These are phyloP conservation scores for Isaurus tuberculatus DNA, from an alignment of 92 coral and sea anemone genomes.

Conservation along the genomic window DNA sequence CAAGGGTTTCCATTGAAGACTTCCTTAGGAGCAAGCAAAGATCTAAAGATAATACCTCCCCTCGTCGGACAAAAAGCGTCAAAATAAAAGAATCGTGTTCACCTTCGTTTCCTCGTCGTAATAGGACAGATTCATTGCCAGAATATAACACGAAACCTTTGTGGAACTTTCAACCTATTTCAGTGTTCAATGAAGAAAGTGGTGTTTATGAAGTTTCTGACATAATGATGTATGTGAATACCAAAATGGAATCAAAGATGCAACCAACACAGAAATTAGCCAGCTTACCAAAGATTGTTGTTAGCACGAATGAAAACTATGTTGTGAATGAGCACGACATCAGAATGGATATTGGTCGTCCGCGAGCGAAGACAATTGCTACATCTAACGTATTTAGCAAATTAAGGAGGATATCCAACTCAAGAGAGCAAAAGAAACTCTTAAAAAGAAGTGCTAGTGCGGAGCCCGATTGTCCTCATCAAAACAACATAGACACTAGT, in stretches of 20 bases:
- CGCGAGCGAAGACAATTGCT: slow-evolving; percentile 20
- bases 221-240: background rate
- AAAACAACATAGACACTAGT: background rate
- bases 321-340: background rate
- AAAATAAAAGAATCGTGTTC: background rate
- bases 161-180: background rate
- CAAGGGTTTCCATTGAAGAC: slow-evolving; percentile 71
- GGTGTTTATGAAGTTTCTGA: background rate
- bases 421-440: background rate
- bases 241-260: background rate
- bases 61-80: slow-evolving; percentile 16
- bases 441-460: slow-evolving; percentile 5
- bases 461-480: background rate
- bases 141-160: background rate
- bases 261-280: background rate
- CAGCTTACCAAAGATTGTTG: slow-evolving; percentile 17
- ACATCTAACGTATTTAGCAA: slow-evolving; percentile 7
- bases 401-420: background rate
- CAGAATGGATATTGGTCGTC: background rate
- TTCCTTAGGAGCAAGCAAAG: slow-evolving; percentile 59
- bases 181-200: slow-evolving; percentile 16
- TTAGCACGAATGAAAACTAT: slow-evolving; percentile 16
- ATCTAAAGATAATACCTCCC: slow-evolving; percentile 4
- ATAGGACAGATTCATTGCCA: slow-evolving; percentile 21
- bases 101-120: background rate